Percentiles rank a stretch among this genome's conserved stretches.
phyloP scores from a whole-genome alignment of 2,113 vertebrate genomes.

The Erythrocercus mccallii region DNA sequence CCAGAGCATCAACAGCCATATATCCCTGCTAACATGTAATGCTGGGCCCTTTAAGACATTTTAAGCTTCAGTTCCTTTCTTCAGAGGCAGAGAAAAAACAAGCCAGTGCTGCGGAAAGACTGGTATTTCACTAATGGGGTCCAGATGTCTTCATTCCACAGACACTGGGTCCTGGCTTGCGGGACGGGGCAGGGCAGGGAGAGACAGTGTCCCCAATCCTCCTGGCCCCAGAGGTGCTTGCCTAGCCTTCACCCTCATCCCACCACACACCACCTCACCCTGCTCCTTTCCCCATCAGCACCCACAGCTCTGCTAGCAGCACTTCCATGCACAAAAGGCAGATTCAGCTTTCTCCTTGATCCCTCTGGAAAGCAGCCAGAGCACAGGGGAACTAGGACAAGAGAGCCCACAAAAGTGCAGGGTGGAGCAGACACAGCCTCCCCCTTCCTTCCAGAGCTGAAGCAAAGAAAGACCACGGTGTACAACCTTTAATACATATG shows the following conservation, averaged over 20 bases:
- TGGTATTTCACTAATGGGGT: conserved; percentile 66
- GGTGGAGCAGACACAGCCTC: neutral
- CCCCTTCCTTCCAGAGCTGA: neutral
- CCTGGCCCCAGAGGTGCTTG: neutral
- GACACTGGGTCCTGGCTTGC: neutral
- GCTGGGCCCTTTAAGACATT: conserved; percentile 49
- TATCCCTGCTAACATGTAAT: neutral
- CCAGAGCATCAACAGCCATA: neutral
- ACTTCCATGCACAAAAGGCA: neutral
- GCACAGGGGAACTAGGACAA: neutral
- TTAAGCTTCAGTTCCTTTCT: conserved; percentile 47
- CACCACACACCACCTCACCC: neutral
- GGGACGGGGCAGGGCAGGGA: neutral
- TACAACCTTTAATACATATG: neutral
- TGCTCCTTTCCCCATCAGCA: neutral
- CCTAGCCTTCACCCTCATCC: neutral
- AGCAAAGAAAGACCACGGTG: neutral
- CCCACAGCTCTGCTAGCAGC: neutral
- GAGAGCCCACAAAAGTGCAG: neutral
- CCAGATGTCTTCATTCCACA: conserved; percentile 51
- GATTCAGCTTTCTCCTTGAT: neutral
- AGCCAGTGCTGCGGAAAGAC: conserved; percentile 35
- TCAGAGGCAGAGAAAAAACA: conserved; percentile 33
- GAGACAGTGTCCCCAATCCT: neutral
- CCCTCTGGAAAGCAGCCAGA: conserved; percentile 16